phyloP scores from a whole-genome alignment of 2,113 vertebrate species.

The Plestiodon gilberti region DNA sequence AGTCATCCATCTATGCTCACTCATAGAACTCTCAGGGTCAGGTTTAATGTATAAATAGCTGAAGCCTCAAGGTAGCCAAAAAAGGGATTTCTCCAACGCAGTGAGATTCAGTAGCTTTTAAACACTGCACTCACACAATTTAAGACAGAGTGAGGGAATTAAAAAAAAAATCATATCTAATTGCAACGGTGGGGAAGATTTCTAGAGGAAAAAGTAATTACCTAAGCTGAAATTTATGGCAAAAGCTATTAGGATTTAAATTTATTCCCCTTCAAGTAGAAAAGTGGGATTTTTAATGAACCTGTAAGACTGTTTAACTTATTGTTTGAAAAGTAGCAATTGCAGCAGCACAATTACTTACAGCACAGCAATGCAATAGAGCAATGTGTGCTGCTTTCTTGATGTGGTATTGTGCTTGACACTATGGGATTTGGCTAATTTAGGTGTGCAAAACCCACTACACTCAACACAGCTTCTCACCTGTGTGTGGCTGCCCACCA shows the following conservation, averaged over 20 bases:
- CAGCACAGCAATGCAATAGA: background rate
- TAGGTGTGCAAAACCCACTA: no score
- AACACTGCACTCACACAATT: background rate
- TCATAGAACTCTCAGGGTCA: background rate
- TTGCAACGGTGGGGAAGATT: background rate
- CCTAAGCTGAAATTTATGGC: background rate
- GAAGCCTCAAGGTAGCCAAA: background rate
- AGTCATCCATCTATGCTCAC: background rate
- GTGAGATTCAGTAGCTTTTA: background rate
- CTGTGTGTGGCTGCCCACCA: no score
- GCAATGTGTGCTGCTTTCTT: background rate
- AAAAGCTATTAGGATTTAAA: slow-evolving; percentile 6
- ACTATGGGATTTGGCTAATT: background rate
- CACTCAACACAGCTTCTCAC: background rate
- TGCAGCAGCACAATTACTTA: background rate
- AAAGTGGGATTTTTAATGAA: background rate
- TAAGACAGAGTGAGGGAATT: background rate
- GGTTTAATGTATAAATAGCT: background rate
- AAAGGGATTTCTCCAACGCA: no score
- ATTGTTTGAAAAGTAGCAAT: background rate
- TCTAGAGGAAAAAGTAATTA: slow-evolving; percentile 6
- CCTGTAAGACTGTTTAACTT: background rate
- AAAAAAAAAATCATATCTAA: background rate
- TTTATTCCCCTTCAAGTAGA: background rate
- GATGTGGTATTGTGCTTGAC: background rate